Base-by-base conservation (phyloP, 1,140 invertebrate species). In the Lanistes nyassanus region DNA sequence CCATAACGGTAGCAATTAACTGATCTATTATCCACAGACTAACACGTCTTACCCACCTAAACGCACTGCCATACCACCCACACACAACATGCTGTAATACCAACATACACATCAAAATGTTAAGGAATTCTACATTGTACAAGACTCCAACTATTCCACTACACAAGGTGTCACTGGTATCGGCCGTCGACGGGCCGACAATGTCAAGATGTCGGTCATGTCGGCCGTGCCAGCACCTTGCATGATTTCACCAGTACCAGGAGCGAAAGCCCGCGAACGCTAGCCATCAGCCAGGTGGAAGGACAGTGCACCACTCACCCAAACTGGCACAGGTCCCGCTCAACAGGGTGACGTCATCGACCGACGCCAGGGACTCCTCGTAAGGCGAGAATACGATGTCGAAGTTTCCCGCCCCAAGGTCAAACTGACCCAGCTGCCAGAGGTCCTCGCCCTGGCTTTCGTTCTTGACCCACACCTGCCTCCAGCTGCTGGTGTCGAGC, bases 351-450 rank as follows among this genome's bases (percentile, higher is more conserved):
- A 83, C 72, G 71, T 85, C 84, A 76, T 85, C 84, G 42, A 85
- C 16, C 31, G 79, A 75, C 31, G 77, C 76, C 39, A 74, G 36
- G 2, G 70, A 60, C 3, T 47, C 53, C 16, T 83, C 80, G 37
- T 71, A 74, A 16, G 77, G 39, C 11, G 70, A 37, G 64, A 83
- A 80, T 9, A 67, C 72, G 19, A 83, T 55, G 39, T 82, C 76
- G 69, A 76, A 83, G 29, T 75, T 37, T 3, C 81, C 83, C 0
- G 77, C 60, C 11, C 31, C 72, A 16, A 85, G 74, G 42, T 83
- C 76, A 77, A 85, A 78, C 58, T 81, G 67, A 16, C 80, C 83
- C 75, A 81, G 60, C 66, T 73, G 60, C 83, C 83, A 85, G 3
- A 39, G 31, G 39, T 85, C 83, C 29, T 76, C 68, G 36, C 64